Evolutionary conservation across 2,797 vertebrate species (phyloP), one percentile per base, ranked within the genome.

Genomic region (Pantherophis alleghaniensis): DNA sequence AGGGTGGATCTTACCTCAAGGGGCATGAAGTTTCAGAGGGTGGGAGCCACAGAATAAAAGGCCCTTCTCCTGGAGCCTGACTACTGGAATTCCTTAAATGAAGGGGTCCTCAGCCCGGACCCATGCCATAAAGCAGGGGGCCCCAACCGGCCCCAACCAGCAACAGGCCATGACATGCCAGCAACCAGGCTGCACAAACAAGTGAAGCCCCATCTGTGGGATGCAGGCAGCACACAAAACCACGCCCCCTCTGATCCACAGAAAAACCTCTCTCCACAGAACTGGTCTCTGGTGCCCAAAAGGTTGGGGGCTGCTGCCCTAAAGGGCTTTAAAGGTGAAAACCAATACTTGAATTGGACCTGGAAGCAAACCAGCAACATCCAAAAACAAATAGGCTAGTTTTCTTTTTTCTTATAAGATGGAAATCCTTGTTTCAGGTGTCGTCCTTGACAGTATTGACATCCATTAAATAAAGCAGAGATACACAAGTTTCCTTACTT

Each of bases 391-490:
- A 87, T 28, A 87, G 13, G 13, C 20, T 83, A 59, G 16, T 42
- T 89, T 89, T 51, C 3, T 14, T 37, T 32, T 11, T 47, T 18
- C 93, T 59, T 53, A 26, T 0, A 0, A 93, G 91, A 47, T 3
- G 42, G 74, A 0, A 60, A 0, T 0, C 9, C 32, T 74, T 89
- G 7, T 28, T 56, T 57, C 0, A 0, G 14, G 90, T 92, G 86
- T 18, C 89, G 53, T 63, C 79, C 79, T 94, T 90, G n/a, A 88
- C 32, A 88, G 93, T 74, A 94, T 94, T 96, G 93, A 93, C 10
- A 94, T 95, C 3, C 7, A 90, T 69, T 93, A 89, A 51, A 0
- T 0, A 94, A 92, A 96, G 37, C 92, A 95, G 89, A 94, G 88
- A 89, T 12, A 3, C 87, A 91, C 90, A 53, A 91, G 90, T 91